Percentiles rank a stretch among this genome's conserved stretches.
Evolutionary conservation across 2,888 invertebrate species (phyloP).

Genomic region (Heterodera filipjevi): DNA sequence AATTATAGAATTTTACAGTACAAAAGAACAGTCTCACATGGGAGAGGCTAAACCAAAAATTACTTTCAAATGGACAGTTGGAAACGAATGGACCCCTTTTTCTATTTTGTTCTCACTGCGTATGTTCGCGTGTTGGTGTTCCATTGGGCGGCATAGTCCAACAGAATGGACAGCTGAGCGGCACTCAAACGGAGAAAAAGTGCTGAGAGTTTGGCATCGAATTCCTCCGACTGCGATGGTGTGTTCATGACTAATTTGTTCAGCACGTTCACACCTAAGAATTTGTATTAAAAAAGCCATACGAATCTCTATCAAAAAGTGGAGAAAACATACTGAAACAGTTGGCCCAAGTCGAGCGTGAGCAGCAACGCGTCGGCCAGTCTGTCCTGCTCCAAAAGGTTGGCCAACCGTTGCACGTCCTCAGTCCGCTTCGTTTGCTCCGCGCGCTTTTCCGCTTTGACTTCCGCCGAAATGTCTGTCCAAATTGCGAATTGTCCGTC

Average conservation of each 20-base stretch:
- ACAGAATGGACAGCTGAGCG: conserved; percentile 48
- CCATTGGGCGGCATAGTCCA: conserved; percentile 60
- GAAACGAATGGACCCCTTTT: no score
- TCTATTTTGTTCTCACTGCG: conserved; percentile 41
- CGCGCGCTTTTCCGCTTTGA: conserved; percentile 46
- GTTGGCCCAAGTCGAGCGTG: conserved; percentile 54
- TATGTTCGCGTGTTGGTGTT: conserved; percentile 61
- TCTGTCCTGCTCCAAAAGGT: conserved; percentile 55
- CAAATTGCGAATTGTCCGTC: conserved; percentile 57
- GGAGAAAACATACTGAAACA: conserved; percentile 46
- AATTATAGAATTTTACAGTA: no score
- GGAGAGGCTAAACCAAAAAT: no score
- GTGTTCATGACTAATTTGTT: conserved; percentile 22
- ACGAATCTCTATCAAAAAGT: no score
- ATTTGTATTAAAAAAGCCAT: no score
- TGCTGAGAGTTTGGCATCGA: conserved; percentile 26
- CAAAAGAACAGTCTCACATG: no score
- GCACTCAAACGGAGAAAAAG: conserved; percentile 41
- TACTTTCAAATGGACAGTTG: no score
- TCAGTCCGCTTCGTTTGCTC: conserved; percentile 50
- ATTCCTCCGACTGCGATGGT: conserved; percentile 34
- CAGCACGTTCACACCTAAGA: conserved; percentile 16
- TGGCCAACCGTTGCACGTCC: conserved; percentile 51
- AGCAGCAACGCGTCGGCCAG: conserved; percentile 57
- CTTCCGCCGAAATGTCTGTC: conserved; percentile 58